Base-by-base conservation (phyloP, 2,797 vertebrate genomes). In the Buphagus erythrorhynchus region DNA sequence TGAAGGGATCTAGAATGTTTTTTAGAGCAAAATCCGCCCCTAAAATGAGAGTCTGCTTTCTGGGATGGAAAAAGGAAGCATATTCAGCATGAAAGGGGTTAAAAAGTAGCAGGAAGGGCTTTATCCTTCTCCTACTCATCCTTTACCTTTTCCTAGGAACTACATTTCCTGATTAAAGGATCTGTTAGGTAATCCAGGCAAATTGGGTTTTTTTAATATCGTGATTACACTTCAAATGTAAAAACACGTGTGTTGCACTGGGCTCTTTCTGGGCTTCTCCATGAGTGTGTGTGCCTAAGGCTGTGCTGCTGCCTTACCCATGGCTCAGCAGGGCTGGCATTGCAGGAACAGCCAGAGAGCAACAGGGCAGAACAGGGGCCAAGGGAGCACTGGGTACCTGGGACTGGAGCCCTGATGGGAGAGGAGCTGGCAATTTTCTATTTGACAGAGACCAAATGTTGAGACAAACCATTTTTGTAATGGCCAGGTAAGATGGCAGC, bases 321-420 rank as follows among this genome's bases (percentile, higher is more conserved):
- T 1, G 0, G 1, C 59, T 49, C n/a, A 2, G 18, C 52, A 31
- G 29, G 4, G 16, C 63, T 72, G 1, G 42, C 12, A 3, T 6
- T 55, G 52, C 52, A 31, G 58, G 36, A 73, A 51, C 63, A 91
- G 76, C 29, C 72, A 36, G 48, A 46, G 28, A 17, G 61, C 7
- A 52, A 11, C 16, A n/a, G 29, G 40, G n/a, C 52, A 80, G 46
- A 43, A 40, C 35, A 62, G 20, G 22, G 86, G 24, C 63, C 1
- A 2, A 14, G 36, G 42, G 8, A 49, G 15, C n/a, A 4, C 45
- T 49, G 61, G 24, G 18, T 45, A 40, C 45, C 72, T n/a, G 49
- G 18, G 25, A n/a, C 46, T 57, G 42, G 45, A 77, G 61, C 40
- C 18, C 40, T 52, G 11, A 7, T 11, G 58, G 35, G 43, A 69